Base-by-base conservation (phyloP, 2,797 vertebrate genomes). In the Acipenser transmontanus region DNA sequence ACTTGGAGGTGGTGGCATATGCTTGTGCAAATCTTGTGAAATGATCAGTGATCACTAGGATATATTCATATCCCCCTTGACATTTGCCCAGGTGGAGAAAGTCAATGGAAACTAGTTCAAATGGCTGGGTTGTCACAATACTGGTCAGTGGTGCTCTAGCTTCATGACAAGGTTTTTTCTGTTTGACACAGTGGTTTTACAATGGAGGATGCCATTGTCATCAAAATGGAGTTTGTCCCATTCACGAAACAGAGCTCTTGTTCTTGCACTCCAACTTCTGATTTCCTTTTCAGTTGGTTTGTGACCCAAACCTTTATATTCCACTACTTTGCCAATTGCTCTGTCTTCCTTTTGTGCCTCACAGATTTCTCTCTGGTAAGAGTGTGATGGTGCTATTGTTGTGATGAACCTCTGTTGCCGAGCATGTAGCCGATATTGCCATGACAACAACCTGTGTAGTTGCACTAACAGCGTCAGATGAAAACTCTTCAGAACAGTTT, bases 61-160 rank as follows among this genome's bases (percentile, higher is more conserved):
- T 68, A 5, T 68, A 71, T 12, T 71, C 49, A 60, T 68, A 65
- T 5, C 62, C 66, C 1, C 62, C 61, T 9, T 64, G 59, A 6
- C 61, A 68, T 17, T 60, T 68, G 8, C 61, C 69, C 8, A 71
- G 10, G 12, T 64, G 66, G 1, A 71, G 54, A 17, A 67, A 64
- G 49, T 67, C 49, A 6, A 71, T 47, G 0, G 47, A 62, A 0
- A 71, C 13, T 1, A 68, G 13, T 13, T 68, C 57, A 65, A 65
- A 65, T 0, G 70, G 70, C 4, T 68, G 50, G 8, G 59, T 68
- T 12, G 56, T 71, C 6, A 14, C 10, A 11, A 70, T 67, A 11
- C 11, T 63, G 1, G 14, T 59, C 1, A 67, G 51, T 11, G 64
- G 60, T 2, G 65, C 47, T 50, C 56, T 59, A 0, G 52, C 34